Conservation (phyloP, 2,113 vertebrate species). For the Xenopus tropicalis region UCB_Xtro_10.0 CM004450.2:57620501-57621000, state of each 20-base stretch:
- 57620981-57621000: no score
- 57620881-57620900: no score
- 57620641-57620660: constrained; percentile 20
- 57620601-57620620: constrained; percentile 20
- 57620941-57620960: constrained; percentile 16
- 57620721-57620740: constrained; percentile 18
- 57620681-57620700: constrained; percentile 24
- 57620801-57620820: no score
- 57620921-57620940: neutral
- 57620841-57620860: no score
- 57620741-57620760: constrained; percentile 24
- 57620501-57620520: no score
- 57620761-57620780: neutral
- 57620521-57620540: neutral
- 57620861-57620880: no score
- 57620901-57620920: no score
- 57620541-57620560: constrained; percentile 3
- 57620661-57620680: constrained; percentile 16
- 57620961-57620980: constrained; percentile 6
- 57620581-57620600: constrained; percentile 17
- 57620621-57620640: constrained; percentile 19
- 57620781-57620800: no score
- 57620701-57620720: constrained; percentile 9
- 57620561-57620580: constrained; percentile 5
- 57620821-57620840: no score